Percentiles rank a stretch among this genome's conserved stretches.
These are phyloP conservation scores for Leptoteleia sp. DNA, from an alignment of 1,140 invertebrate genomes.

Conservation along the genomic window DNA sequence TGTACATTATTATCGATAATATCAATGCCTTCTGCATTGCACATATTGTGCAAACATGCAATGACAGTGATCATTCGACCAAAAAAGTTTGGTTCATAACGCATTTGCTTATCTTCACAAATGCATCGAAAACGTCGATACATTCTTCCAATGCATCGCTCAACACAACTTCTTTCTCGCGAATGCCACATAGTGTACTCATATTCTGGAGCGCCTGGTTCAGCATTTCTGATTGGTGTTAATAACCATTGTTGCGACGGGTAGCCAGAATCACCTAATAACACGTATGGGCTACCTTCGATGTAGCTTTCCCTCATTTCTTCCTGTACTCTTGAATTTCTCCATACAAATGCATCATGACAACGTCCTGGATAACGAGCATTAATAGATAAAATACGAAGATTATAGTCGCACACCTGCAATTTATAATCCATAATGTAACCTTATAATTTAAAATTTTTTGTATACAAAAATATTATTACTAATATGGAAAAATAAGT, in stretches of 20 bases:
- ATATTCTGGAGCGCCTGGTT: not conserved
- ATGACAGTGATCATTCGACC: not conserved
- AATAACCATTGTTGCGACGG: not conserved
- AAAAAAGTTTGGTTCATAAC: not conserved
- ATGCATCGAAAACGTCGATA: not conserved
- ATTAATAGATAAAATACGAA: too few species aligned
- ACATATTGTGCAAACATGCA: slow-evolving; percentile 1
- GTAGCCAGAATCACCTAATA: not conserved
- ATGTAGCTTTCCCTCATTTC: too few species aligned
- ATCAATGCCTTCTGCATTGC: not conserved
- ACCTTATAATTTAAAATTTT: too few species aligned
- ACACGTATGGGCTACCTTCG: not conserved
- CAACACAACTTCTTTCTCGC: not conserved
- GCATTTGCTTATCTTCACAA: not conserved
- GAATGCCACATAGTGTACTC: not conserved
- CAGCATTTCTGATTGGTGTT: not conserved
- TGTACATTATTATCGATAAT: not conserved
- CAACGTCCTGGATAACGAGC: too few species aligned
- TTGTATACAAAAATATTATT: too few species aligned
- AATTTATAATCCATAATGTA: too few species aligned
- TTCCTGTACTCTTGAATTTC: too few species aligned
- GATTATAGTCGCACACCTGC: too few species aligned
- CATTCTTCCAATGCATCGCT: not conserved
- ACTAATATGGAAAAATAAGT: too few species aligned
- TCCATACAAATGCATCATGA: too few species aligned